These are phyloP conservation scores for Eulemur macaco DNA, from an alignment of 2,113 vertebrate species.

Conservation along the genomic window DNA sequence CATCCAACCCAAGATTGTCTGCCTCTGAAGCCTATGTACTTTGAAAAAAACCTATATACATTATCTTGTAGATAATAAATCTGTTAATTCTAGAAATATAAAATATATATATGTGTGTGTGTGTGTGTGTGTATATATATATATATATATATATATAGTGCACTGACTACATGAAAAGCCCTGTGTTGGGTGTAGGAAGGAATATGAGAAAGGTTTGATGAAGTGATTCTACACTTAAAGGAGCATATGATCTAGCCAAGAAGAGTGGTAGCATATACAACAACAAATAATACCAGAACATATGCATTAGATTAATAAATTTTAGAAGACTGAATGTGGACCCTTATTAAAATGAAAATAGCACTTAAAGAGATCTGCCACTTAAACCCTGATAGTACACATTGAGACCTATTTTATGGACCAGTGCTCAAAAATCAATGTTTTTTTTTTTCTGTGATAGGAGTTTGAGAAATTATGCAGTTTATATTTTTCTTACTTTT, in stretches of 20 bases:
- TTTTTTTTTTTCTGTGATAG: conserved; percentile 27
- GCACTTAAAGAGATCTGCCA: background rate
- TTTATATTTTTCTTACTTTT: conserved; percentile 28
- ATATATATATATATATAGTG: background rate
- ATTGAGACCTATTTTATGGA: conserved; percentile 20
- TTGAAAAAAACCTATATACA: background rate
- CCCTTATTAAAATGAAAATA: conserved; percentile 40
- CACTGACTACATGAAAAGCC: background rate
- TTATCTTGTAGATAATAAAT: conserved; percentile 15
- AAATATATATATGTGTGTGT: background rate
- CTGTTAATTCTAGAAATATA: background rate
- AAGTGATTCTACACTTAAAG: background rate
- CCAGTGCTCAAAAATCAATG: conserved; percentile 17
- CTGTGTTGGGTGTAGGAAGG: background rate
- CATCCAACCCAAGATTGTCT: background rate
- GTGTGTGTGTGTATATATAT: too few species aligned
- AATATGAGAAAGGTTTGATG: background rate
- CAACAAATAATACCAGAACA: background rate
- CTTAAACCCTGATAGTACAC: background rate
- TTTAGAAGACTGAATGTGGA: background rate
- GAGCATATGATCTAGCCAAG: background rate
- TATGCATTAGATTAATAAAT: background rate
- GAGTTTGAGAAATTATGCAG: background rate
- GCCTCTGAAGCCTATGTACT: background rate
- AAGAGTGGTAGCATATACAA: background rate